phyloP scores from a whole-genome alignment of 1,140 invertebrate genomes.

The Zaprionus nigranus region DNA sequence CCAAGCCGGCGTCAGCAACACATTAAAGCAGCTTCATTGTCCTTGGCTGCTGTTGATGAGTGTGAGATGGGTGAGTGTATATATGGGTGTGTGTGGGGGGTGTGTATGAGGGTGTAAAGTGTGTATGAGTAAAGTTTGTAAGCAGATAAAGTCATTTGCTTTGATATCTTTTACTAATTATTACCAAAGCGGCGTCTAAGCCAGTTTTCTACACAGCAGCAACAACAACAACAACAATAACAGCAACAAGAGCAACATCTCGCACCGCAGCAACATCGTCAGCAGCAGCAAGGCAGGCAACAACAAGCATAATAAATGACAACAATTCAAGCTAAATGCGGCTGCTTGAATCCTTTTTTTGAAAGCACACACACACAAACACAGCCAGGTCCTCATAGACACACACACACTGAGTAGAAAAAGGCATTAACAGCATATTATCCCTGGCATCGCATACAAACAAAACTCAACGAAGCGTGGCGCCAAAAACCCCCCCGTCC shows the following conservation, averaged over 20 bases:
- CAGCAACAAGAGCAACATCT: conserved; percentile 42
- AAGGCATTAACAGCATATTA: conserved; percentile 79
- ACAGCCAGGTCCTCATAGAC: background rate
- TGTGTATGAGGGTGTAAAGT: conserved; percentile 25
- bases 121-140: conserved; percentile 61
- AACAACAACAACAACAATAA: conserved; percentile 25
- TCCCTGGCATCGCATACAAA: conserved; percentile 63
- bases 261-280: conserved; percentile 34
- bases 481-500: conserved; percentile 41
- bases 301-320: conserved; percentile 76
- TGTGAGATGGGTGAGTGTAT: conserved; percentile 15
- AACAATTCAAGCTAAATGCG: conserved; percentile 79
- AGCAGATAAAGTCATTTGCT: conserved; percentile 82
- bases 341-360: conserved; percentile 77
- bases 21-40: conserved; percentile 73
- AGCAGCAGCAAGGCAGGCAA: conserved; percentile 25
- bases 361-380: conserved; percentile 34
- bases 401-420: conserved; percentile 7
- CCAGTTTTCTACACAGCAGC: conserved; percentile 51
- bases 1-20: conserved; percentile 50
- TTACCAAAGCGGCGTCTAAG: conserved; percentile 74
- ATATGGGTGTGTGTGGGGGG: conserved; percentile 23
- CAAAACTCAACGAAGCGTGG: conserved; percentile 75
- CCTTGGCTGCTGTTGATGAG: conserved; percentile 47
- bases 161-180: conserved; percentile 82